Evolutionary conservation across 2,113 vertebrate genomes (phyloP).

Genomic region (Datnioides undecimradiatus): DNA sequence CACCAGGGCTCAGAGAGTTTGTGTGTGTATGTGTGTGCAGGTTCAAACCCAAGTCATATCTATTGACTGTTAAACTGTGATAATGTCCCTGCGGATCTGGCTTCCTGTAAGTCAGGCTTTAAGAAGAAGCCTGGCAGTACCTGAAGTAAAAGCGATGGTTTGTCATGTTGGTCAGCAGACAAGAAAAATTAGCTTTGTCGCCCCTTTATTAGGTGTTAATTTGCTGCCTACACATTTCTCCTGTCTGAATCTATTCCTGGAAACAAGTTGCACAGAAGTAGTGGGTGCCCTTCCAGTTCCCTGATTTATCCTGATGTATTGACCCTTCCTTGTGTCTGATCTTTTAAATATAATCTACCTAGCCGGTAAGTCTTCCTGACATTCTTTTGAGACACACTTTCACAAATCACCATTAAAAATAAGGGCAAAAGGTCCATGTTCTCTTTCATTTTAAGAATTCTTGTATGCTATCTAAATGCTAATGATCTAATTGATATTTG

Average conservation of each 20-base stretch:
- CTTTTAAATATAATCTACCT: slow-evolving; percentile 64
- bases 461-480: slow-evolving; percentile 73
- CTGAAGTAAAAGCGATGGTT: slow-evolving; percentile 18
- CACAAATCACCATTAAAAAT: slow-evolving; percentile 63
- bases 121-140: slow-evolving; percentile 3
- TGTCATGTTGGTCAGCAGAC: slow-evolving; percentile 6
- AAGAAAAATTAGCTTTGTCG: not conserved
- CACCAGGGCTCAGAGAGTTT: slow-evolving; percentile 25
- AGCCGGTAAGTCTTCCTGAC: slow-evolving; percentile 38
- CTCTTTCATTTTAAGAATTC: slow-evolving; percentile 46
- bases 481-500: slow-evolving; percentile 79
- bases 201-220: slow-evolving; percentile 36
- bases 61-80: slow-evolving; percentile 36
- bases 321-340: slow-evolving; percentile 51
- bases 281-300: not conserved
- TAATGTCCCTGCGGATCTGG: slow-evolving; percentile 21
- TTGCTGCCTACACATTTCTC: slow-evolving; percentile 29
- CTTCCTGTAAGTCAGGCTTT: slow-evolving; percentile 18
- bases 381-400: slow-evolving; percentile 58
- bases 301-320: slow-evolving; percentile 38
- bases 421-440: slow-evolving; percentile 48
- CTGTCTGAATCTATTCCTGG: slow-evolving; percentile 27
- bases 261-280: slow-evolving; percentile 20
- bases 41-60: slow-evolving; percentile 41
- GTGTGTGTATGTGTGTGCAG: slow-evolving; percentile 23